Conservation (phyloP, 2,797 vertebrate genomes). For the Alfaro cultratus region DNA sequence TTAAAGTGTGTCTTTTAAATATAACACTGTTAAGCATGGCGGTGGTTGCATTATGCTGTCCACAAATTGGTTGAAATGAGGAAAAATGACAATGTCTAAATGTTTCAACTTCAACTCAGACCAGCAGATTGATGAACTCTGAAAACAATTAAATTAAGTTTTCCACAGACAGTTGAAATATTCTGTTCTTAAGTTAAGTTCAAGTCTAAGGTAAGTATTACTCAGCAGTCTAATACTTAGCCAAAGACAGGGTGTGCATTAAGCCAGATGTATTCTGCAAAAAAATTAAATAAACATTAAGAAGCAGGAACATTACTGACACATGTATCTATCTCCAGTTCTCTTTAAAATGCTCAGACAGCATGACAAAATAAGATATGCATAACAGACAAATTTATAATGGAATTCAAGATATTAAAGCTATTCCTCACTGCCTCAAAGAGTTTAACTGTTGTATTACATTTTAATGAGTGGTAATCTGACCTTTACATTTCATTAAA, state of each 20-base stretch:
- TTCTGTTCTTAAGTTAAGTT: background rate
- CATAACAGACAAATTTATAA: slow-evolving; percentile 3
- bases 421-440: background rate
- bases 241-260: background rate
- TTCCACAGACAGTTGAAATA: background rate
- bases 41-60: background rate
- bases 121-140: background rate
- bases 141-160: background rate
- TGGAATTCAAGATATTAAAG: background rate
- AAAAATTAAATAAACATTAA: background rate
- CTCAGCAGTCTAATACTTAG: background rate
- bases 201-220: background rate
- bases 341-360: background rate
- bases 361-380: background rate
- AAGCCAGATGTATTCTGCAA: background rate
- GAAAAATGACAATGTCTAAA: background rate
- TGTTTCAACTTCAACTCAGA: background rate
- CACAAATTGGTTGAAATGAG: background rate
- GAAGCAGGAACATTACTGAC: background rate
- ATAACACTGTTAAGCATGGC: background rate
- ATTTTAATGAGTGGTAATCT: background rate
- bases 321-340: background rate
- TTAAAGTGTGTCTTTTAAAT: too few species aligned
- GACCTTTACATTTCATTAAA: background rate
- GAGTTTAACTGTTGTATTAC: background rate